These are phyloP conservation scores for Abrostola triplasia DNA, from an alignment of 2,888 invertebrate genomes.

Conservation along the genomic window DNA sequence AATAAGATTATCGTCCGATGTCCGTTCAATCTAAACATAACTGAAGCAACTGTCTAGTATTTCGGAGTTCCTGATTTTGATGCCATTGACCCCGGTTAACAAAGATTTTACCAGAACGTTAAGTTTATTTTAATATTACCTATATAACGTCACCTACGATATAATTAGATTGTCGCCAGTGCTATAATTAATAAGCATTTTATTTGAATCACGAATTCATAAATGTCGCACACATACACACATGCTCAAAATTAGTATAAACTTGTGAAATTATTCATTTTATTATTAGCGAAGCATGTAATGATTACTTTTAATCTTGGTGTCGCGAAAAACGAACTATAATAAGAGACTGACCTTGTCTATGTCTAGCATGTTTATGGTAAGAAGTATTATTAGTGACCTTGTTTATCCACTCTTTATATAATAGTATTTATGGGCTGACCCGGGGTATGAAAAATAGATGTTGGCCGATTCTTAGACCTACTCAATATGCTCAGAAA, in stretches of 20 bases:
- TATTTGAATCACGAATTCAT: constrained; percentile 3
- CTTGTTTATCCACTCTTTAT: too few species aligned
- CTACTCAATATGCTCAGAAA: too few species aligned
- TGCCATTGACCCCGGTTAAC: too few species aligned
- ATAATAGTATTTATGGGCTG: too few species aligned
- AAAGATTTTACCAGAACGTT: too few species aligned
- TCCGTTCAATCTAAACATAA: too few species aligned
- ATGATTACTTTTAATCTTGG: constrained; percentile 8
- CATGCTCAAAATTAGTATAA: constrained; percentile 3
- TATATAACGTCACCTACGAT: neutral
- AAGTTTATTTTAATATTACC: too few species aligned
- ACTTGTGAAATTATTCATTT: constrained; percentile 8
- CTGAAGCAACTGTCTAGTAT: too few species aligned
- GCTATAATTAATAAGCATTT: constrained; percentile 3
- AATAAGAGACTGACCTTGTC: constrained; percentile 15
- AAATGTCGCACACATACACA: neutral
- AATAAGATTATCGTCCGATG: too few species aligned
- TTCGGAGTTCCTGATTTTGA: too few species aligned
- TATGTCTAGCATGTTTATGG: neutral
- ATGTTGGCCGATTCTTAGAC: too few species aligned
- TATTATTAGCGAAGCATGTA: constrained; percentile 17
- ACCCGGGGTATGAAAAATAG: too few species aligned
- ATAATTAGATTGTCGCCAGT: constrained; percentile 3
- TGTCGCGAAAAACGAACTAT: neutral
- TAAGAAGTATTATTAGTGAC: neutral